Base-by-base conservation (phyloP, 2,797 vertebrate genomes). In the Gymnopithys bicolor region DNA sequence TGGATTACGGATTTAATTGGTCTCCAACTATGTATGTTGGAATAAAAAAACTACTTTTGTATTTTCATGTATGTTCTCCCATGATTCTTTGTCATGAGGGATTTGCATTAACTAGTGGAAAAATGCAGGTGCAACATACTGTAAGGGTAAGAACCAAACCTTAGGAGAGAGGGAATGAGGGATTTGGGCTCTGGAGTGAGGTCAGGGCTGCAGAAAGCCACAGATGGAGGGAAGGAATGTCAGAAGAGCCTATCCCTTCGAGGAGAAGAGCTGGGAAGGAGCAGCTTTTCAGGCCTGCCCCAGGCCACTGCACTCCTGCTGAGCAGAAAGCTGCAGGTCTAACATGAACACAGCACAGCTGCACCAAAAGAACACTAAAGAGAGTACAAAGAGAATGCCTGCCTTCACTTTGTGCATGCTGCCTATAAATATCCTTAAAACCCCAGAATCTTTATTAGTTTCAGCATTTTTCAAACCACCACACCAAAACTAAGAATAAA, bases 101-200 rank as follows among this genome's bases (percentile, higher is more conserved):
- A 56, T 7, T 73, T 68, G 16, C 3, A 10, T 32, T 68, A 83
- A 49, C 28, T 19, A 25, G 15, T 32, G 19, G 18, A 25, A 23
- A 93, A 48, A 86, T 2, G 32, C 28, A 80, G 19, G 11, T 43
- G 19, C 7, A 60, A n/a, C 0, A 0, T 27, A 43, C 14, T 19
- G 16, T 30, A 63, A 52, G 14, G 15, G 13, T 53, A 33, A 89
- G 13, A 84, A 25, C 24, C 51, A 63, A 88, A 59, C 16, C 8
- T 49, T 24, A 17, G 5, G 5, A 70, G 8, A 53, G 0, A 19
- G 11, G 3, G 22, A 23, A 71, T n/a, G 56, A 2, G 9, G 59
- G 30, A 56, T 32, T 48, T 8, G 11, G 43, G 41, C 41, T 75
- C 45, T 27, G 63, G 32, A 90, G 27, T 0, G 0, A 70, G 53